These are phyloP conservation scores for Riparia riparia DNA, from an alignment of 2,113 vertebrate genomes.

Conservation along the genomic window DNA sequence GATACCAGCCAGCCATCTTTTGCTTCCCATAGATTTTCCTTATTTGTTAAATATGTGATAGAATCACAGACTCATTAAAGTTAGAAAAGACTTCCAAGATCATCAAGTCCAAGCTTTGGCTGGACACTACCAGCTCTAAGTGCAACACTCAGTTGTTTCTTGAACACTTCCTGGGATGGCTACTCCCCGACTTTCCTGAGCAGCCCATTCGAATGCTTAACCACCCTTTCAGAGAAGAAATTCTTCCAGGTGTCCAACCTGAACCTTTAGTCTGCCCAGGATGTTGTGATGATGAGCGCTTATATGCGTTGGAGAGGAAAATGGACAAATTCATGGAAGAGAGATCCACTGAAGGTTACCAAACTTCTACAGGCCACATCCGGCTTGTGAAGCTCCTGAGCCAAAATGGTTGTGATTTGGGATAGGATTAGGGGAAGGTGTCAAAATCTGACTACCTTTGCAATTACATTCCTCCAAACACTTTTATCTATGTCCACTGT, in stretches of 20 bases:
- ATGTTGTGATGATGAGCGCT: neutral
- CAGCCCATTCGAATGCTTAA: neutral
- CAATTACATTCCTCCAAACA: neutral
- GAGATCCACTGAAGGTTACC: neutral
- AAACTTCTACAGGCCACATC: neutral
- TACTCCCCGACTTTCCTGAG: neutral
- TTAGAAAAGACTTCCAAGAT: neutral
- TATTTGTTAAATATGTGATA: neutral
- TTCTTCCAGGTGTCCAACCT: neutral
- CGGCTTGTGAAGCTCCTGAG: neutral
- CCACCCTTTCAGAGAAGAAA: neutral
- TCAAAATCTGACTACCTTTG: neutral
- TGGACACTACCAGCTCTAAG: too few species aligned
- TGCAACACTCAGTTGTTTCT: rapidly evolving
- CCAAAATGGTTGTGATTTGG: neutral
- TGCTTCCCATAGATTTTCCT: neutral
- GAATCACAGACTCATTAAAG: neutral
- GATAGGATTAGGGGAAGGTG: neutral
- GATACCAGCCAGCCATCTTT: neutral
- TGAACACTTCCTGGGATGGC: neutral
- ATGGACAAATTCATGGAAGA: neutral
- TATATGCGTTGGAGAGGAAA: neutral
- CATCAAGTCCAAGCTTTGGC: neutral
- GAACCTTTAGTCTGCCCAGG: neutral
- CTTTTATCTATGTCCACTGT: neutral